phyloP scores from a whole-genome alignment of 1,140 invertebrate species.

The Drosophila fuyamai region DNA sequence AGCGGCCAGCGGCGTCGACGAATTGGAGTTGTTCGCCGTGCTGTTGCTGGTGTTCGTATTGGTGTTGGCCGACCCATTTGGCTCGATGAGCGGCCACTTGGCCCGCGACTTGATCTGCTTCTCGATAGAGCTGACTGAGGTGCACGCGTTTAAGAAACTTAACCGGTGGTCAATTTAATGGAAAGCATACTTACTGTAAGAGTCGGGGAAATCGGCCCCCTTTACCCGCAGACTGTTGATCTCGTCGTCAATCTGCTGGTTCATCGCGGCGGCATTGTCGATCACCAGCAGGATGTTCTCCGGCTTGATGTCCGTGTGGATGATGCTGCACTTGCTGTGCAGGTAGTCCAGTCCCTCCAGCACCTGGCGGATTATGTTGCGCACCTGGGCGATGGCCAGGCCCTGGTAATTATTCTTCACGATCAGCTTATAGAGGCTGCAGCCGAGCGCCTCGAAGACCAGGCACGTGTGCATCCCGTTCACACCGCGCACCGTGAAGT shows the following conservation, averaged over 20 bases:
- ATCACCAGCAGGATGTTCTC: constrained; percentile 98
- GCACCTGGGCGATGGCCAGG: constrained; percentile 97
- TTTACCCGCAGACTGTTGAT: constrained; percentile 90
- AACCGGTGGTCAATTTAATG: neutral
- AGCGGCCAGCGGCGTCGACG: constrained; percentile 75
- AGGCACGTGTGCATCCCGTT: constrained; percentile 98
- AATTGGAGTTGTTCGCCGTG: constrained; percentile 78
- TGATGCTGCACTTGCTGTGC: constrained; percentile 98
- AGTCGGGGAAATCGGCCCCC: constrained; percentile 85
- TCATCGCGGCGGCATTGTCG: constrained; percentile 93
- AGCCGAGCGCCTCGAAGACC: constrained; percentile 99
- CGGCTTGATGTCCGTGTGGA: constrained; percentile 99
- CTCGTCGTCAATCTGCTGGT: constrained; percentile 96
- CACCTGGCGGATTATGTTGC: constrained; percentile 96
- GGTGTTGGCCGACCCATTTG: constrained; percentile 74
- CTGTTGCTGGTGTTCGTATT: constrained; percentile 79
- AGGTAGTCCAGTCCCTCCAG: constrained; percentile 98
- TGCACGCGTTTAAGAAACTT: neutral
- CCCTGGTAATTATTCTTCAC: constrained; percentile 99
- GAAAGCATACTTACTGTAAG: constrained; percentile 73
- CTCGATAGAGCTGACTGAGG: constrained; percentile 81
- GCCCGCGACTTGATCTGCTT: constrained; percentile 80
- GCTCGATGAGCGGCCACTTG: constrained; percentile 82
- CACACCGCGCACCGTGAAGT: constrained; percentile 98
- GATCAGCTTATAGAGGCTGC: constrained; percentile 98